Conservation (phyloP, 2,797 vertebrate genomes). For the Phrynocephalus vlangalii region DNA sequence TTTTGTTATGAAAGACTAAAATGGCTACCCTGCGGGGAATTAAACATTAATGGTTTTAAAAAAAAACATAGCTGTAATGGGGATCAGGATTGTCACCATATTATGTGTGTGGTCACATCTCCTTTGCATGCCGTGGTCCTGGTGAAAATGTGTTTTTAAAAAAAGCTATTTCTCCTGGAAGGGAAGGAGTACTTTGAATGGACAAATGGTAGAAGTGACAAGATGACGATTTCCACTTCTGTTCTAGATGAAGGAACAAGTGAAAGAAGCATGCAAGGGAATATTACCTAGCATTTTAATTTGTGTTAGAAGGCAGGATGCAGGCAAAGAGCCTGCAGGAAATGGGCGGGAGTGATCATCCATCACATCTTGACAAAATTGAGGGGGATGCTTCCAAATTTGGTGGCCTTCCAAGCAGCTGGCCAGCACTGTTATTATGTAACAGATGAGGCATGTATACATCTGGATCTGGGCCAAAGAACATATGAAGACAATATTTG, state of each 20-base stretch:
- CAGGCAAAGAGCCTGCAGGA: neutral
- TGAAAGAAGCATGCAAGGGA: neutral
- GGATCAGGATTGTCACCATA: no score
- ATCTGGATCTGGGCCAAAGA: neutral
- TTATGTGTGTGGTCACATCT: no score
- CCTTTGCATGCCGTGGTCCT: neutral
- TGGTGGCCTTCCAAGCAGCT: neutral
- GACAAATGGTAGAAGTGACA: neutral
- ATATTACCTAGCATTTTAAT: neutral
- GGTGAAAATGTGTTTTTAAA: neutral
- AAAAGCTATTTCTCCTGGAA: neutral
- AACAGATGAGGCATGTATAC: neutral
- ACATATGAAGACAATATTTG: neutral
- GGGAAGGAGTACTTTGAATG: neutral
- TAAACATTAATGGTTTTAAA: no score
- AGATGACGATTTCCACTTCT: no score
- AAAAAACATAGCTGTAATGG: no score
- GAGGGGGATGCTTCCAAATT: neutral
- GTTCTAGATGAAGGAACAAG: neutral
- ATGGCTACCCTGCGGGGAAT: no score
- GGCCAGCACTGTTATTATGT: neutral
- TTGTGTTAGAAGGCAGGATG: neutral
- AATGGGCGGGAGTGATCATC: neutral
- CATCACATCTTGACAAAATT: neutral
- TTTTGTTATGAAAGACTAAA: no score